Evolutionary conservation across 2,888 invertebrate species (phyloP), one percentile per base, ranked within the genome.

Genomic region (Cephonodes hylas): DNA sequence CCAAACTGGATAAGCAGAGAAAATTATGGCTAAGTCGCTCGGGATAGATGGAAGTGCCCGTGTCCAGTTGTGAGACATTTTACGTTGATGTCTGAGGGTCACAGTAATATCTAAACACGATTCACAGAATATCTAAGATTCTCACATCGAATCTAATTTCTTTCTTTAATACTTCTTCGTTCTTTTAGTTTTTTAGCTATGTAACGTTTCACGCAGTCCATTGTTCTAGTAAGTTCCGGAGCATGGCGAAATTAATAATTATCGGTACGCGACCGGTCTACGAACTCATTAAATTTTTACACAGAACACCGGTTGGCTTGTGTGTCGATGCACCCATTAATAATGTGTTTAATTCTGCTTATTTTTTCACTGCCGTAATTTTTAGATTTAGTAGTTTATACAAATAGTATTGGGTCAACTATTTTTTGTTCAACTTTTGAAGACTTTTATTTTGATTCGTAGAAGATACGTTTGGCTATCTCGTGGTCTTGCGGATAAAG

Each of bases 171-270:
- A 20, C 13, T 10, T 45, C 22, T 20, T 23, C 4, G 13, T 2
- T 8, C 0, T 8, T 10, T 22, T 10, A 18, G 6, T 44, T 44
- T 18, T 44, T 20, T 10, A 8, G 20, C 2, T 45, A 20, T 4
- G 22, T 5, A 25, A 34, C 34, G 10, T 34, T 13, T 13, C 25
- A 25, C 27, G 1, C 27, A 27, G 6, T 53, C 31, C 27, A 53
- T 53, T 53, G 53, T 53, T 53, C 18, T 18, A 27, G 53, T 27
- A 18, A 53, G 31, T 53, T 18, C 53, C 27, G 3, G 18, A 27
- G 31, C 53, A 31, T 53, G 27, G 53, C 31, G 4, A 53, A 53
- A 53, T 53, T 53, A 31, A n/a, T n/a, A n/a, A 53, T 53, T 53
- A 53, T 53, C 31, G 13, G 45, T 45, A 45, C 22, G 31, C 27